phyloP scores from a whole-genome alignment of 2,888 invertebrate genomes.

The Rutpela maculata region DNA sequence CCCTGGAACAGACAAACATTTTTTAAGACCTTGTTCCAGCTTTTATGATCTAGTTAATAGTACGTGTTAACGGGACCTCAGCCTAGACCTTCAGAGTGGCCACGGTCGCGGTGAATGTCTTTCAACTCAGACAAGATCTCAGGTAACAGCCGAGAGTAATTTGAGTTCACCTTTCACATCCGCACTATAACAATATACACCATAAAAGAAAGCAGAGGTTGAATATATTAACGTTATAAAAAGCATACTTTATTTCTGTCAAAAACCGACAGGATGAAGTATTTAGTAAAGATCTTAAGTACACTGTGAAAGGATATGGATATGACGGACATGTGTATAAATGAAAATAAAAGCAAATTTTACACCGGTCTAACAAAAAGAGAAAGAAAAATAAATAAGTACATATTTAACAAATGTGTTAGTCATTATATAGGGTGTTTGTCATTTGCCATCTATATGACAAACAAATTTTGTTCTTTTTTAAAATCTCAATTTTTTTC shows the following conservation, averaged over 20 bases:
- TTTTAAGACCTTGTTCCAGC: neutral
- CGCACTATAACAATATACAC: conserved; percentile 25
- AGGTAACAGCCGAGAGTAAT: conserved; percentile 7
- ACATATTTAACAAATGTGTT: neutral
- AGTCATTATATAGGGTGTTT: neutral
- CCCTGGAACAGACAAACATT: neutral
- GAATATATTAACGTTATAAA: neutral
- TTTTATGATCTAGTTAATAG: conserved; percentile 37
- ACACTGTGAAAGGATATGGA: neutral
- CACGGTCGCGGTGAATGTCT: conserved; percentile 41
- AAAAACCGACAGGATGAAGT: neutral
- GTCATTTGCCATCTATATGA: too few relatives aligned
- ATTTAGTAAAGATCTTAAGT: neutral
- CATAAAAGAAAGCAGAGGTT: conserved; percentile 22
- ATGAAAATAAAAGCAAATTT: too few relatives aligned
- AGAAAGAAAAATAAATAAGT: neutral
- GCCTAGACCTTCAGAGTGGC: conserved; percentile 47
- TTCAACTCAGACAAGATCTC: conserved; percentile 9
- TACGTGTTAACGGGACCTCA: conserved; percentile 45
- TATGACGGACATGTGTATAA: too few relatives aligned
- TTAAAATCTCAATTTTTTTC: too few relatives aligned
- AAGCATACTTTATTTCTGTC: neutral
- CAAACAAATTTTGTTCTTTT: too few relatives aligned
- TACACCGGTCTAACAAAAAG: neutral
- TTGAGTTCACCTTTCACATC: conserved; percentile 52